These are phyloP conservation scores for Hyperopisus bebe DNA, from an alignment of 2,113 vertebrate genomes.

Conservation along the genomic window DNA sequence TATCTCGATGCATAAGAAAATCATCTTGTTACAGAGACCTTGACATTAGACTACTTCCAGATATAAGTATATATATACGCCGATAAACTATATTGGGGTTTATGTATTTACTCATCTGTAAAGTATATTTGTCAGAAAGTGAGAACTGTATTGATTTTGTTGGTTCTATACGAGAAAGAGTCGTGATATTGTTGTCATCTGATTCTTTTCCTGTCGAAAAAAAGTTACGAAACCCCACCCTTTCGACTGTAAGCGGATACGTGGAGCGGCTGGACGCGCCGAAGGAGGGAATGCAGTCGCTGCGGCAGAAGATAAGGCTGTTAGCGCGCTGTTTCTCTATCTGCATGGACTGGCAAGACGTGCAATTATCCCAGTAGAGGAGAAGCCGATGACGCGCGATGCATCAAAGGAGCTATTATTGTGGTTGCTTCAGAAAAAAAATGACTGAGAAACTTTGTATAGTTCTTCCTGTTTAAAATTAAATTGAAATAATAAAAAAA, in stretches of 20 bases:
- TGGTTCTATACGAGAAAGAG: not conserved
- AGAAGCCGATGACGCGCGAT: not conserved
- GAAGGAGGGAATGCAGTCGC: constrained; percentile 26
- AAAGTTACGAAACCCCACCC: constrained; percentile 55
- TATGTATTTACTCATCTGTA: not conserved
- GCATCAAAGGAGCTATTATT: constrained; percentile 29
- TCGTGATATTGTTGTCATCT: constrained; percentile 44
- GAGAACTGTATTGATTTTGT: not conserved
- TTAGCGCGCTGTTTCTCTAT: not conserved
- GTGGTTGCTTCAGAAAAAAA: constrained; percentile 25
- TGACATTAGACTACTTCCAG: not conserved
- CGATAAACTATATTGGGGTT: not conserved
- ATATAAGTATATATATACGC: not conserved
- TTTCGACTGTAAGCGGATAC: constrained; percentile 43
- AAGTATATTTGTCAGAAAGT: not conserved
- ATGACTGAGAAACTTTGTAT: constrained; percentile 34
- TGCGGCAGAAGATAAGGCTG: not conserved
- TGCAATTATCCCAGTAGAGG: constrained; percentile 9
- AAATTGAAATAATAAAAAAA: constrained; percentile 16
- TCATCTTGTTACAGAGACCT: not conserved
- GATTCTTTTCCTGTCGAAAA: constrained; percentile 60
- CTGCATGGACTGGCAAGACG: not conserved
- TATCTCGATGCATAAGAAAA: not conserved
- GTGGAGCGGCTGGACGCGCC: constrained; percentile 47
- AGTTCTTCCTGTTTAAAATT: constrained; percentile 52